Conservation (phyloP, 35 echinoderm and acorn worm genomes). For the Acanthaster planci region DNA sequence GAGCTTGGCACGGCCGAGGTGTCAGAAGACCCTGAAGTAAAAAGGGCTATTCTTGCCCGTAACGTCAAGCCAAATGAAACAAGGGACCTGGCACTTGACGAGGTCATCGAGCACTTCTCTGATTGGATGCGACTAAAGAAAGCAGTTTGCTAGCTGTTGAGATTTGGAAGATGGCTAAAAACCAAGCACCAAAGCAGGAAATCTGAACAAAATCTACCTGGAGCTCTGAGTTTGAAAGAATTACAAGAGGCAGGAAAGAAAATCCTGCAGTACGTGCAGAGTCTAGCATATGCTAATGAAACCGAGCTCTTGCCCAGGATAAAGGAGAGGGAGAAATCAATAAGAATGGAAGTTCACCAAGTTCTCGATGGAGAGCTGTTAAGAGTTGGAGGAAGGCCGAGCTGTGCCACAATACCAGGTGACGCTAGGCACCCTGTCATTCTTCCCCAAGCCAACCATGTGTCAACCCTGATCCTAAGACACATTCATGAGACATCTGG, state of each 20-base stretch:
- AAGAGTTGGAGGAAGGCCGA: constrained; percentile 50
- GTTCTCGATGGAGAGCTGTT: constrained; percentile 11
- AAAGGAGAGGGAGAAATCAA: background rate
- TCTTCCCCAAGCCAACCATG: constrained; percentile 9
- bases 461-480: no score
- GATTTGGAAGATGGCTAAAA: constrained; percentile 21
- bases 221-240: constrained; percentile 9
- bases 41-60: background rate
- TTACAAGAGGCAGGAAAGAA: constrained; percentile 8
- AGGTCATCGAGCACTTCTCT: background rate
- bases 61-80: background rate
- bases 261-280: constrained; percentile 40
- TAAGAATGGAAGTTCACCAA: constrained; percentile 12
- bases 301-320: background rate
- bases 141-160: constrained; percentile 15
- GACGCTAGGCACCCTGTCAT: constrained; percentile 35
- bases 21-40: background rate
- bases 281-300: constrained; percentile 7
- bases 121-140: constrained; percentile 18
- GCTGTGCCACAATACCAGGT: constrained; percentile 8
- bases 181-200: background rate
- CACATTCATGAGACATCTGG: constrained; percentile 28
- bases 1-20: background rate
- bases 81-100: background rate
- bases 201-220: background rate